Evolutionary conservation across 1,140 invertebrate genomes (phyloP).

Genomic region (Drosophila triauraria): DNA sequence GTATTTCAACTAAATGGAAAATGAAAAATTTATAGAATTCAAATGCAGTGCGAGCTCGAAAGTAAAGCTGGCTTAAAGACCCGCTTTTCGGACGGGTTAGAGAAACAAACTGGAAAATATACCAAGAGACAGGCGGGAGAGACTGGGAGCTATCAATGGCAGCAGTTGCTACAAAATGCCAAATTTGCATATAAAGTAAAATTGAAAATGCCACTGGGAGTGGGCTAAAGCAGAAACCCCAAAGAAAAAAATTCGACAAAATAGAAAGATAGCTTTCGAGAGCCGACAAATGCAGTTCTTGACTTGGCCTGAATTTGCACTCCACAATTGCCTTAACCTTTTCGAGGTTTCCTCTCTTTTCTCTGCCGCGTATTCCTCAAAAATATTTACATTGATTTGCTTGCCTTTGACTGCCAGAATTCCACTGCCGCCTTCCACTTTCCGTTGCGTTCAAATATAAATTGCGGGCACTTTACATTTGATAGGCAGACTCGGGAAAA

Average conservation of each 20-base stretch:
- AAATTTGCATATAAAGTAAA: slow-evolving; percentile 84
- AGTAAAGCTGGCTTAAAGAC: slow-evolving; percentile 76
- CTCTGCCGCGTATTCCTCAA: slow-evolving; percentile 28
- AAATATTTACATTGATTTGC: slow-evolving; percentile 82
- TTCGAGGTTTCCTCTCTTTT: slow-evolving; percentile 9
- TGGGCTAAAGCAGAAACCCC: slow-evolving; percentile 25
- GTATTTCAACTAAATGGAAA: slow-evolving; percentile 74
- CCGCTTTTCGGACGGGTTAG: slow-evolving; percentile 13
- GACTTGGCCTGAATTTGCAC: slow-evolving; percentile 49
- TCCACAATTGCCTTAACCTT: slow-evolving; percentile 58
- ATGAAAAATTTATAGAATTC: slow-evolving; percentile 81
- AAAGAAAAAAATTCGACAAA: slow-evolving; percentile 24
- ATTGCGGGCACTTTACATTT: slow-evolving; percentile 79
- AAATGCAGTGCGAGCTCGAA: slow-evolving; percentile 61
- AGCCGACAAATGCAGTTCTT: slow-evolving; percentile 67
- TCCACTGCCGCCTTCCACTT: slow-evolving; percentile 15
- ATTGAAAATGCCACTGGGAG: slow-evolving; percentile 78
- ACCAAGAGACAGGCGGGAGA: neutral
- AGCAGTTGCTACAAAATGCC: slow-evolving; percentile 77
- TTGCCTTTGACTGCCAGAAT: slow-evolving; percentile 35
- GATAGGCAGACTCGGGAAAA: slow-evolving; percentile 73
- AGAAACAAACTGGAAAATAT: slow-evolving; percentile 31
- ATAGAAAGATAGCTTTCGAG: slow-evolving; percentile 45
- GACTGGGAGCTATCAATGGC: slow-evolving; percentile 71
- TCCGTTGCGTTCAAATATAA: slow-evolving; percentile 68